These are phyloP conservation scores for Condylostylus longicornis DNA, from an alignment of 1,140 invertebrate species.

Conservation along the genomic window DNA sequence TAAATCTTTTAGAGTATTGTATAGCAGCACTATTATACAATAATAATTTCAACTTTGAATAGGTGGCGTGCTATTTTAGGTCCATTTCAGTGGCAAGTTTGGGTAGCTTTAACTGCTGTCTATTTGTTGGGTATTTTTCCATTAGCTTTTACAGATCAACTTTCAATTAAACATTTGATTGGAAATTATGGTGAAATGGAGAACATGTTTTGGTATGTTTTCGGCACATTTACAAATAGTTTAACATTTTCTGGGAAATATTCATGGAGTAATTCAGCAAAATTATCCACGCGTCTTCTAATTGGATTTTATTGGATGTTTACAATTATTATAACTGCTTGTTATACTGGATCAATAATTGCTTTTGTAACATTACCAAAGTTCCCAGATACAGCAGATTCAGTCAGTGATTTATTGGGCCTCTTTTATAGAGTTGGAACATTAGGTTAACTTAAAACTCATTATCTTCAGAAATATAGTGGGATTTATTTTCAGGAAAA, in stretches of 20 bases:
- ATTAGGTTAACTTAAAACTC: conserved; percentile 13
- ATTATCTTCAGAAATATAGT: background rate
- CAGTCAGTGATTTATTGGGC: conserved; percentile 42
- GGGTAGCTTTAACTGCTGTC: conserved; percentile 48
- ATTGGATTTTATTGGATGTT: conserved; percentile 66
- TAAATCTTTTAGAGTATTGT: conserved; percentile 17
- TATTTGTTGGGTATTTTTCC: conserved; percentile 58
- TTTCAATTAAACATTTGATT: conserved; percentile 43
- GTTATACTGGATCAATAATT: conserved; percentile 63
- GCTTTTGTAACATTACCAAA: conserved; percentile 60
- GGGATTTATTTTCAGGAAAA: conserved; percentile 40
- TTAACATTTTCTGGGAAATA: conserved; percentile 52
- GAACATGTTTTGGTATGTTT: conserved; percentile 67
- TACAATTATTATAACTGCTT: conserved; percentile 61
- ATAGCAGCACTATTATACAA: background rate
- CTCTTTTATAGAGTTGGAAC: conserved; percentile 36
- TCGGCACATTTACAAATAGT: conserved; percentile 64
- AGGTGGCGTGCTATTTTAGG: conserved; percentile 67
- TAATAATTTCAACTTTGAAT: conserved; percentile 11
- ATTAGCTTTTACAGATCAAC: conserved; percentile 50
- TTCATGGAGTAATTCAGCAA: conserved; percentile 51
- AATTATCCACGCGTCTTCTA: conserved; percentile 47
- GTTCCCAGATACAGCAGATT: conserved; percentile 51
- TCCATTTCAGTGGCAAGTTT: conserved; percentile 60
- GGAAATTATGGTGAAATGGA: conserved; percentile 50